A percentile compares a stretch with the other conserved stretches of the same genome.
These are phyloP conservation scores for Fragum sueziense DNA, from an alignment of 2,888 invertebrate genomes.

Conservation along the genomic window DNA sequence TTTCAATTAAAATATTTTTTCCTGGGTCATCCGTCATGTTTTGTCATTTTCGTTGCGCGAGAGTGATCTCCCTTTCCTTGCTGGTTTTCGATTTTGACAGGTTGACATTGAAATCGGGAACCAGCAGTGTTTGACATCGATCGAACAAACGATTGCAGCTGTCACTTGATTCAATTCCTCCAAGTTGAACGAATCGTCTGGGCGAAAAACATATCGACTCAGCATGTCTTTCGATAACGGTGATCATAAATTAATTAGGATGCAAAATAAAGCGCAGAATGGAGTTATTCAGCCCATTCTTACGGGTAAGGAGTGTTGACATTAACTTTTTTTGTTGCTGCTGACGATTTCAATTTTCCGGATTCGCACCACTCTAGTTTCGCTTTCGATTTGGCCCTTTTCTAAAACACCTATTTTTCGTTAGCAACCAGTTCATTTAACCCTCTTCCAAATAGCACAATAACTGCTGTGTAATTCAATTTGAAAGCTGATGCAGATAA, in stretches of 20 bases:
- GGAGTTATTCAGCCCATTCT: slow-evolving; percentile 94
- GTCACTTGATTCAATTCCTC: neutral
- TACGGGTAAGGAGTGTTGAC: slow-evolving; percentile 86
- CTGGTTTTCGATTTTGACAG: neutral
- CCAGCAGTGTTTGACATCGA: neutral
- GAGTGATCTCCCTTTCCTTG: slow-evolving; percentile 34
- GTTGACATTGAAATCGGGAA: neutral
- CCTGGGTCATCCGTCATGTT: slow-evolving; percentile 20
- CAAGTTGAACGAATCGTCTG: slow-evolving; percentile 8
- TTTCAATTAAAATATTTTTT: neutral
- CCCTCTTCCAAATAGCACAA: no score
- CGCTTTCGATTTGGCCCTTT: slow-evolving; percentile 50
- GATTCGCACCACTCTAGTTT: slow-evolving; percentile 21
- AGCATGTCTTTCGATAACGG: slow-evolving; percentile 24
- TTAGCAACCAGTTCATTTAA: no score
- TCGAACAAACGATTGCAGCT: slow-evolving; percentile 20
- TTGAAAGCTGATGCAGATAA: no score
- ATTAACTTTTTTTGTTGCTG: neutral
- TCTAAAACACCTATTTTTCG: no score
- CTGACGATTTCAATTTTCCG: neutral
- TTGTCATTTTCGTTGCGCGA: slow-evolving; percentile 11
- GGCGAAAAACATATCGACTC: slow-evolving; percentile 39
- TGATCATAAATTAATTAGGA: slow-evolving; percentile 52
- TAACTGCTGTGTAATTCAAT: no score
- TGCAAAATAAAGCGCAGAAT: slow-evolving; percentile 83